phyloP scores from a whole-genome alignment of 1,140 invertebrate genomes.

The Steinernema khuongi region DNA sequence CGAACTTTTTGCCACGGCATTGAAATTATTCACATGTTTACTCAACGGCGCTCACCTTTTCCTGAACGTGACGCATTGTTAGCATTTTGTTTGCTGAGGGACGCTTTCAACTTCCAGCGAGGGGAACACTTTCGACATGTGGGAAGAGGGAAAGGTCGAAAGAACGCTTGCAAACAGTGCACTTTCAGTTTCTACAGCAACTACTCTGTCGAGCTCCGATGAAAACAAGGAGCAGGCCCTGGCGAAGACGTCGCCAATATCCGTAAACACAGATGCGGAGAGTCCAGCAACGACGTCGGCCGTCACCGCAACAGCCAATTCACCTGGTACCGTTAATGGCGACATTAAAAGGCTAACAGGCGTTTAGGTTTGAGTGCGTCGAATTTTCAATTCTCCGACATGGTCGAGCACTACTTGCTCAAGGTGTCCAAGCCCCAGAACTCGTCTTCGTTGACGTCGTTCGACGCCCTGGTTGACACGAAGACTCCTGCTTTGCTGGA shows the following conservation, averaged over 20 bases:
- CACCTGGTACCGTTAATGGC: neutral
- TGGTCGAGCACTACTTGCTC: conserved; percentile 48
- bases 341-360: neutral
- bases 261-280: conserved; percentile 6
- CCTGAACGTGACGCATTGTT: neutral
- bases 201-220: neutral
- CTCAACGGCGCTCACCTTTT: neutral
- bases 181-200: conserved; percentile 3
- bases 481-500: conserved; percentile 11
- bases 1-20: conserved; percentile 17
- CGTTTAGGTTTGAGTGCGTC: conserved; percentile 47
- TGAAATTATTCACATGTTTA: conserved; percentile 13
- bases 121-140: neutral
- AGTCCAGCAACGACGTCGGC: neutral
- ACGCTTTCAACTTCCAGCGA: neutral
- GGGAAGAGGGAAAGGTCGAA: neutral
- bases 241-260: neutral
- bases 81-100: conserved; percentile 1
- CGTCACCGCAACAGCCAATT: conserved; percentile 7
- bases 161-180: conserved; percentile 2
- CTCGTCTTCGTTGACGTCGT: conserved; percentile 1
- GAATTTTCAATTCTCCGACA: conserved; percentile 56
- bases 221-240: conserved; percentile 21
- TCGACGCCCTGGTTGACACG: neutral
- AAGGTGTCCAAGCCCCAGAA: conserved; percentile 18